Evolutionary conservation across 2,113 vertebrate genomes (phyloP), one percentile per base, ranked within the genome.

Genomic region (Bombycilla garrulus): DNA sequence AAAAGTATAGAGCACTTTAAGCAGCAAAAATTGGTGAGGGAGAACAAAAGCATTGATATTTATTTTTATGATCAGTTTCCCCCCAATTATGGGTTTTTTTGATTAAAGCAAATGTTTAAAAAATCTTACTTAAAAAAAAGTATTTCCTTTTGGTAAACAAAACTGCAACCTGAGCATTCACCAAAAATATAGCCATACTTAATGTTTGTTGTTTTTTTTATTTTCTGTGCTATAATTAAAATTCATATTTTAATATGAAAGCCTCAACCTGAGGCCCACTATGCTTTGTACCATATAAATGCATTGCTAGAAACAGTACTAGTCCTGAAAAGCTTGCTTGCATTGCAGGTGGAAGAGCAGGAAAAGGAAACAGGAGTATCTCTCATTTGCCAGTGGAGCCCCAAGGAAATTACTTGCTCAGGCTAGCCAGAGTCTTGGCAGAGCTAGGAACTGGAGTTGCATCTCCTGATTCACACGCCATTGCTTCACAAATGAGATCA

Each of bases 401-500:
- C 48, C 3, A 51, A 92, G 93, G 85, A 96, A 96, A 76, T 73
- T 42, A 70, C 82, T 90, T 94, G 92, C 65, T 92, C 79, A 67
- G 93, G 56, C 88, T 88, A 90, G 86, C 62, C 54, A 60, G 35
- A 82, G 88, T 44, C 76, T 82, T 96, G 94, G 82, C 94, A 94
- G 82, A 90, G 47, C 47, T 44, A 31, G 72, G 76, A 90, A 58
- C 0, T 77, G 54, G 81, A 91, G 67, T 67, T 83, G 53, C 85
- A 70, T 70, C 85, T 95, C 85, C 93, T 73, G 54, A 81, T 95
- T 93, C 71, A 69, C 82, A 83, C 44, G 60, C 69, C 76, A 45
- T 77, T 96, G 90, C 93, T 96, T 92, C 84, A 94, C 64, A 70
- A 90, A 78, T 94, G 82, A 95, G 74, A 86, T 95, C 82, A 88